Evolutionary conservation across 53 echinoderm and acorn worm species (phyloP), one percentile per base, ranked within the genome.

Genomic region (Temnopleurus reevesii): DNA sequence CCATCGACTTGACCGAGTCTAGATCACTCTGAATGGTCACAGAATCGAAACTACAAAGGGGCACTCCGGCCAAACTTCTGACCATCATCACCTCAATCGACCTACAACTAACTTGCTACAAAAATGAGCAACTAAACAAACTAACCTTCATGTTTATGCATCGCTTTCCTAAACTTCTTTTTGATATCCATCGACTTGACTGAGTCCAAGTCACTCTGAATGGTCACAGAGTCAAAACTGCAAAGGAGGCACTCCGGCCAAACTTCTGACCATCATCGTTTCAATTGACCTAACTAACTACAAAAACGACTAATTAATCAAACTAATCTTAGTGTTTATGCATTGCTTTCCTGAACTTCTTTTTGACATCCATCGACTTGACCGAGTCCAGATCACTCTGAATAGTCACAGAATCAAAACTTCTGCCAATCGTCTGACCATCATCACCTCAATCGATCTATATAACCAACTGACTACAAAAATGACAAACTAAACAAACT

Each of bases 351-450:
- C 90, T 91, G 64, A 95, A 95, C 80, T 90, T 93, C 83, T 91
- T 46, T 18, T 88, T 64, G 33, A 94, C 90, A 76, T 94, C 93
- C 27, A 80, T 59, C 0, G 96, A 89, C 89, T 93, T 92, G 24
- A 99, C 93, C n/a, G 99, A 99, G 46, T 96, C 96, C 51, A 99
- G 90, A 64, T 99, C 99, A 79, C 99, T 99, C 43, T 91, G 83
- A 27, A 96, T 91, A 46, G 94, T 91, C 81, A 99, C 94, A 8
- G 90, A 82, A 56, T 96, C 96, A 81, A 96, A 94, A 29, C 93
- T 94, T 53, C 82, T 0, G 99, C 99, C 83, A 99, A 83, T 44
- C 94, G 99, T 84, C 94, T 94, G 38, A 99, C 94, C 91, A 96
- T 96, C 81, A 99, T 57, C n/a, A n/a, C n/a, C n/a, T n/a, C n/a